These are phyloP conservation scores for Myodes glareolus DNA, from an alignment of 2,113 vertebrate species.

Conservation along the genomic window DNA sequence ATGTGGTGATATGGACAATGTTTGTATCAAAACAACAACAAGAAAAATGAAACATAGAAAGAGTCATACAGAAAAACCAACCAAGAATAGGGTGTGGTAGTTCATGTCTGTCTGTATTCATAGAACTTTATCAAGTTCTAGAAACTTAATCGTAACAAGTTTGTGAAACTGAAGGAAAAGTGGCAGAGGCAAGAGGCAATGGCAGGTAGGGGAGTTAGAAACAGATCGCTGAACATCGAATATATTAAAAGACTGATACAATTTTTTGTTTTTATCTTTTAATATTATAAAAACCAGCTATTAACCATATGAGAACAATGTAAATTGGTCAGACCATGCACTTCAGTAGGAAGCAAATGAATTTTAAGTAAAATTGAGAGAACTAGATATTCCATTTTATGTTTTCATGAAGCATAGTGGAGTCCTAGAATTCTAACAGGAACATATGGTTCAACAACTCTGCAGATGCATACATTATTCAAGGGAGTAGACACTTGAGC, in stretches of 20 bases:
- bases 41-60: background rate
- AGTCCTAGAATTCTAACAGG: background rate
- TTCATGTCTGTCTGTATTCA: background rate
- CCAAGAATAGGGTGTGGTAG: no score
- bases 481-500: slow-evolving; percentile 31
- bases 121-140: background rate
- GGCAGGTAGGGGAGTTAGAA: fast-evolving
- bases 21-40: background rate
- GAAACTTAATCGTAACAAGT: background rate
- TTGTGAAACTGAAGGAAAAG: background rate
- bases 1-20: background rate
- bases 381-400: background rate
- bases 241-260: background rate
- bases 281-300: background rate
- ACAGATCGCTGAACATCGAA: background rate
- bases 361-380: slow-evolving; percentile 19
- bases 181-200: background rate
- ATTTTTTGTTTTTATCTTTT: background rate
- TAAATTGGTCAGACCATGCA: background rate
- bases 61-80: background rate
- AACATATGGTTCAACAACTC: background rate
- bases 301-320: background rate
- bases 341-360: background rate
- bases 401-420: slow-evolving; percentile 74
- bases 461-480: slow-evolving; percentile 48